Conservation (phyloP, 2,888 invertebrate genomes). For the Geotrupes spiniger region DNA sequence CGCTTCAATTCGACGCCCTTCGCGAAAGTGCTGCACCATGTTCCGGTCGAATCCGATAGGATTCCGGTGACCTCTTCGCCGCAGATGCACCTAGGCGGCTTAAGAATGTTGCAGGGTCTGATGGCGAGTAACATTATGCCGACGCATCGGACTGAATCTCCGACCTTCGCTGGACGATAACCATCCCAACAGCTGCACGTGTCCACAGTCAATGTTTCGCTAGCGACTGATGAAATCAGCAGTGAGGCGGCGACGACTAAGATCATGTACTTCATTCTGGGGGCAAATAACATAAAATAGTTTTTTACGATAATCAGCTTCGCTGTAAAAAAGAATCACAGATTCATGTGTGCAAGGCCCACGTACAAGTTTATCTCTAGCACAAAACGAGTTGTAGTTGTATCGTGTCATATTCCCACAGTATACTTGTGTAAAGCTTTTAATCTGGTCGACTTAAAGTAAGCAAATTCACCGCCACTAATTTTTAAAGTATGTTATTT, state of each 20-base stretch:
- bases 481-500: too few relatives aligned
- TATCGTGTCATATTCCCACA: too few relatives aligned
- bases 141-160: conserved; percentile 22
- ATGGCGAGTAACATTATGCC: conserved; percentile 15
- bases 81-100: conserved; percentile 26
- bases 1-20: conserved; percentile 15
- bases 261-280: conserved; percentile 14
- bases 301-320: too few relatives aligned
- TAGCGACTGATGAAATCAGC: not conserved
- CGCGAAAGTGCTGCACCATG: conserved; percentile 24
- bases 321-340: too few relatives aligned
- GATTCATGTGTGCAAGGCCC: too few relatives aligned
- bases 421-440: too few relatives aligned
- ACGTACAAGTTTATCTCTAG: too few relatives aligned
- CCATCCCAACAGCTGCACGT: conserved; percentile 42
- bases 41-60: conserved; percentile 24
- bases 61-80: conserved; percentile 21
- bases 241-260: not conserved
- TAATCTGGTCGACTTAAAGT: too few relatives aligned
- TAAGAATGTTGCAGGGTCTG: conserved; percentile 24
- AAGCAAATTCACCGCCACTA: too few relatives aligned
- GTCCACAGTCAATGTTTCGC: conserved; percentile 7
- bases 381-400: too few relatives aligned
- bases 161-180: conserved; percentile 27
- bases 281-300: too few relatives aligned